A percentile compares a stretch with the other conserved stretches of the same genome.
phyloP scores from a whole-genome alignment of 2,113 vertebrate species.

The Limnothrissa miodon region DNA sequence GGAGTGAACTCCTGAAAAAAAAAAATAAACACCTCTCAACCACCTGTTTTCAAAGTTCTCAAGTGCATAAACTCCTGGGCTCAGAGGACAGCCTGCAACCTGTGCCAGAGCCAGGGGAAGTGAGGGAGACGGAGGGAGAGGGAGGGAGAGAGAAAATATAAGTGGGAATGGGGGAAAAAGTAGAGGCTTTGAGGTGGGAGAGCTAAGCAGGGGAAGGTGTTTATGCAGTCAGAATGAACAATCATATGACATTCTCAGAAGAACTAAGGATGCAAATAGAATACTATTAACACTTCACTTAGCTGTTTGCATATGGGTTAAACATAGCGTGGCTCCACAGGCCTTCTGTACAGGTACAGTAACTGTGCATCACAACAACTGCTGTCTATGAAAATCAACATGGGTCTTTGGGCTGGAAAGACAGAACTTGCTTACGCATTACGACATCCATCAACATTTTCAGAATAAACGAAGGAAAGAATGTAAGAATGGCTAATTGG shows the following conservation, averaged over 20 bases:
- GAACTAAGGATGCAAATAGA: too few species aligned
- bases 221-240: slow-evolving; percentile 9
- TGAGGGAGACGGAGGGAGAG: slow-evolving; percentile 26
- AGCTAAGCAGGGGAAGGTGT: slow-evolving; percentile 10
- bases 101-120: background rate
- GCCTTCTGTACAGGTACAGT: too few species aligned
- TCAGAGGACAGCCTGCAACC: background rate
- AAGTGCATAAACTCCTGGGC: background rate
- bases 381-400: too few species aligned
- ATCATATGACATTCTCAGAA: background rate
- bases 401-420: too few species aligned
- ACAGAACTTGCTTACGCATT: too few species aligned
- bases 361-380: too few species aligned
- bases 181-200: background rate
- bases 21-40: background rate
- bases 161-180: background rate
- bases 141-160: background rate
- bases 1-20: background rate
- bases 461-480: too few species aligned
- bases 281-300: too few species aligned
- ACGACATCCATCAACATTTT: too few species aligned
- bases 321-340: too few species aligned
- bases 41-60: background rate
- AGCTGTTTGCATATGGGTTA: too few species aligned
- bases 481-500: too few species aligned